These are phyloP conservation scores for Pelmatolapia mariae DNA, from an alignment of 2,113 vertebrate genomes.

Conservation along the genomic window DNA sequence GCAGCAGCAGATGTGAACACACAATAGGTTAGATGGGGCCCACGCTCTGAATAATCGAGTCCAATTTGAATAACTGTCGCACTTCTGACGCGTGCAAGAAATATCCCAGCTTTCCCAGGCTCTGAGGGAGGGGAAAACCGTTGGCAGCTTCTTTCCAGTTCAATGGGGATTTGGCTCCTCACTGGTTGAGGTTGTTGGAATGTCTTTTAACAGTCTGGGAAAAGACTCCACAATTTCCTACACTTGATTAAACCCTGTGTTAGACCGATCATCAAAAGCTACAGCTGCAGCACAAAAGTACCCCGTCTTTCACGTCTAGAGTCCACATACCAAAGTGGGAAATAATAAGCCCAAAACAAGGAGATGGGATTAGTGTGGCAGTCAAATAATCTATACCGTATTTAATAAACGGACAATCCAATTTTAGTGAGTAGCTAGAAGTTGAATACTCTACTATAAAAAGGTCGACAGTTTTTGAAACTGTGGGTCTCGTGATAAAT, in stretches of 20 bases:
- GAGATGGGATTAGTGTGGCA: neutral
- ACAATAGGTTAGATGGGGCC: constrained; percentile 50
- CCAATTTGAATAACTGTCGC: constrained; percentile 81
- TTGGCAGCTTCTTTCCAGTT: constrained; percentile 38
- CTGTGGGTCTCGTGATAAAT: neutral
- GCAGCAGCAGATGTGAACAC: constrained; percentile 63
- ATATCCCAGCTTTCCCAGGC: constrained; percentile 61
- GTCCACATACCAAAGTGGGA: neutral
- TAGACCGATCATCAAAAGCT: neutral
- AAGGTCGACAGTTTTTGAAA: neutral
- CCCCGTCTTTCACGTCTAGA: neutral
- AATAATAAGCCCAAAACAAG: neutral
- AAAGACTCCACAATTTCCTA: constrained; percentile 2
- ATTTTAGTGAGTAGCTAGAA: neutral
- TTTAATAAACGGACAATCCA: neutral
- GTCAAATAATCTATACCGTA: neutral
- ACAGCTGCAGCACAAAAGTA: neutral
- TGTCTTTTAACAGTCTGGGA: constrained; percentile 32
- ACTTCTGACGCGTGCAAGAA: constrained; percentile 71
- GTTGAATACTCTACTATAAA: neutral
- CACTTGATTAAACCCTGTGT: constrained; percentile 23
- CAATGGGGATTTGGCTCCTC: constrained; percentile 28
- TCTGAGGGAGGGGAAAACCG: constrained; percentile 30
- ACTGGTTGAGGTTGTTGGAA: neutral
- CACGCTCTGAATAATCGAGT: constrained; percentile 56